Base-by-base conservation (phyloP, 2,888 invertebrate genomes). In the Colostygia pectinataria region DNA sequence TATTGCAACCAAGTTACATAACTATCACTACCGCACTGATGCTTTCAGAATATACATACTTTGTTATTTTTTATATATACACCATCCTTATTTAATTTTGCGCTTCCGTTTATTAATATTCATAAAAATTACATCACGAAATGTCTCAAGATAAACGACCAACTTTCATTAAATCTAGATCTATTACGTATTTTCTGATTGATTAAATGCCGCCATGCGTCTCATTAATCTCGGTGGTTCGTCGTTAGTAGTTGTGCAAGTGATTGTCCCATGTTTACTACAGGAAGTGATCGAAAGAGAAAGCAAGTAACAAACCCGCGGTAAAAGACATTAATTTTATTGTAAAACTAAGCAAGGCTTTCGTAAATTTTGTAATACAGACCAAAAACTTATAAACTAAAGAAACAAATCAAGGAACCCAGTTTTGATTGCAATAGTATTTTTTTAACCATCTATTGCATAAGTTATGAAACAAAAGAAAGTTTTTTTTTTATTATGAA, bases 131-230 rank as follows among this genome's bases (percentile, higher is more conserved):
- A 40, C 31, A 44, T 50, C 39, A 50, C 29, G 14, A 25, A 10
- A 27, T 32, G 41, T 18, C 31, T 25, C 8, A 36, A 41, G 32
- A 9, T 12, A 1, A 27, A 23, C 34, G 23, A 20, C 31, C 44
- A 34, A 50, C 43, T 44, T 50, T 40, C 44, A 44, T 50, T 40
- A 13, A 34, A 40, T 37, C 41, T 32, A n/a, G 23, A 40, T 39
- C 28, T 31, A 31, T 41, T 45, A 42, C 48, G 38, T 49, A 25
- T 29, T 8, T 8, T 28, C 4, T 34, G 27, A 40, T 45, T 37
- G 27, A 45, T 51, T 44, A 27, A 25, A 6, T 29, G 14, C 23
- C 14, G 24, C 9, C 15, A 48, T 47, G 33, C 24, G 18, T 36
- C 41, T 51, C 27, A 37, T 51, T 45, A 41, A 33, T 37, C 32